Evolutionary conservation across 2,888 invertebrate species (phyloP), one percentile per base, ranked within the genome.

Genomic region (Cephus sareptanus): DNA sequence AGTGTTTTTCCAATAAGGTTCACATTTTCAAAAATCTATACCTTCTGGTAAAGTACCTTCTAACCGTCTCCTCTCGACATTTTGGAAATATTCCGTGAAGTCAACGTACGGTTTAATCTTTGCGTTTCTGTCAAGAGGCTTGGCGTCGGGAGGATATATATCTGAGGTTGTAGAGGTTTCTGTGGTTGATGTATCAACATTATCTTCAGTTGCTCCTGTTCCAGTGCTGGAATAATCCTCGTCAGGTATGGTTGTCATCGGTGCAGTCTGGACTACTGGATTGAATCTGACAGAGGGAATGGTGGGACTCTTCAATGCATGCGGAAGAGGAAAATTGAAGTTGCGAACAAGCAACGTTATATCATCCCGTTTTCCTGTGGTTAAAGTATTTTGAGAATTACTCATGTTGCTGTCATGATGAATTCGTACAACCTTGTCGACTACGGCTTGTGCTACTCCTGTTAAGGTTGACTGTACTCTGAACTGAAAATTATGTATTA

Each of bases 271-370:
- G 0, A 94, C 93, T 1, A 94, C 92, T 0, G 95, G 94, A 90
- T 95, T 95, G 86, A 95, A 95, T 73, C 94, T 91, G 0, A 95
- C 94, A 0, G 93, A 92, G 3, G 91, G 91, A 13, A 92, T 91
- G 1, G 92, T 93, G n/a, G 94, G 93, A 0, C 93, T 92, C 40
- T 92, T 93, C 0, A 93, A 91, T 0, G 94, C 94, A 82, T 95
- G 94, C 0, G 96, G 95, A 33, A 97, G 92, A 0, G 95, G 94
- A 87, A 95, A 97, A 88, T 96, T 97, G 86, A 98, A 98, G 90
- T 97, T 97, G 73, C 97, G 93, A 77, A 98, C 95, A 0, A 98
- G 90, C 33, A 98, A 92, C 0, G 97, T 97, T 88, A 97, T 96
- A 86, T 98, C 97, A 30, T 97, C 97, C 68, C 97, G 93, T 71